phyloP scores from a whole-genome alignment of 2,113 vertebrate genomes.

The Hepsetus odoe region DNA sequence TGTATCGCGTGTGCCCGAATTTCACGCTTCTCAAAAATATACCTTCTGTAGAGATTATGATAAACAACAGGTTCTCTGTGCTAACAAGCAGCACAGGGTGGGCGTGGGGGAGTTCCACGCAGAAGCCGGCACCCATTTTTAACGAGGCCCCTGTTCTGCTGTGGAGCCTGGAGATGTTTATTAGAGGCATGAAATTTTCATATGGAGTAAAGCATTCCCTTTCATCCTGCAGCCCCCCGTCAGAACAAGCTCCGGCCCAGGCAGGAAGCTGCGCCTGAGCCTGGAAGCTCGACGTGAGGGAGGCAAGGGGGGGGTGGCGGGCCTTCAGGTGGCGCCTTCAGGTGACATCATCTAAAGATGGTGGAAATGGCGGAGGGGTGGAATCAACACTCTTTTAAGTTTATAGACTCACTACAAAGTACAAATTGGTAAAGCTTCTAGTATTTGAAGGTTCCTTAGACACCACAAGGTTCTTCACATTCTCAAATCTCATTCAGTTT shows the following conservation, averaged over 20 bases:
- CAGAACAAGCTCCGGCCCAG: slow-evolving; percentile 18
- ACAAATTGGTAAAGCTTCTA: too few species aligned
- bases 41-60: neutral
- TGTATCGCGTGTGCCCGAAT: neutral
- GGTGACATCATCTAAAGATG: slow-evolving; percentile 45
- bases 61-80: slow-evolving; percentile 31
- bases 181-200: slow-evolving; percentile 59
- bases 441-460: too few species aligned
- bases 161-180: slow-evolving; percentile 57
- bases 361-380: slow-evolving; percentile 4
- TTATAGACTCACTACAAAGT: too few species aligned
- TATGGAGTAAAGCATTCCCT: slow-evolving; percentile 55
- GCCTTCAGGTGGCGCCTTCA: slow-evolving; percentile 35
- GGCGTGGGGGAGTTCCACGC: neutral
- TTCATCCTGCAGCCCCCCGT: slow-evolving; percentile 54
- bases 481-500: too few species aligned
- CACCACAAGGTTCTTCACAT: too few species aligned
- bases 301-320: slow-evolving; percentile 17
- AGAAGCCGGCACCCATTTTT: slow-evolving; percentile 1
- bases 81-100: neutral
- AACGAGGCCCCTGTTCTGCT: slow-evolving; percentile 35
- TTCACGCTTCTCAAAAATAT: neutral
- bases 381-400: slow-evolving; percentile 20
- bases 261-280: slow-evolving; percentile 32
- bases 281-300: slow-evolving; percentile 40